Evolutionary conservation across 2,797 vertebrate genomes (phyloP).

Genomic region (Vireo griseus): DNA sequence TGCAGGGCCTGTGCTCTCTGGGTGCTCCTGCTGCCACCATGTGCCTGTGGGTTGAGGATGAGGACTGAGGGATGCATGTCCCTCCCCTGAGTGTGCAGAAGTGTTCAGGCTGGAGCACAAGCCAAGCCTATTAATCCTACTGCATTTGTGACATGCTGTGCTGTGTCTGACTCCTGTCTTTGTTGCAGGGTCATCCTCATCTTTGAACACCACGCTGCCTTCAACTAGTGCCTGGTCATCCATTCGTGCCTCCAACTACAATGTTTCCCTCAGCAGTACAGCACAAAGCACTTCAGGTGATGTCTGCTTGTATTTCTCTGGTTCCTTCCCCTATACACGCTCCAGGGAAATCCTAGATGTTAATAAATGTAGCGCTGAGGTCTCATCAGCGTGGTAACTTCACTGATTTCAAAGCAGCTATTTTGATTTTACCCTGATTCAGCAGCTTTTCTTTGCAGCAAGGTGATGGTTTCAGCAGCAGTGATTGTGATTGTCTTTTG

Average conservation of each 20-base stretch:
- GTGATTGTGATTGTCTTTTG: neutral
- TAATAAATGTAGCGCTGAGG: neutral
- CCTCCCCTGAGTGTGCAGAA: accelerated
- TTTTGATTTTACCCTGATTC: neutral
- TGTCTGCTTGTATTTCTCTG: neutral
- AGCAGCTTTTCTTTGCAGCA: neutral
- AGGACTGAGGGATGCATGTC: neutral
- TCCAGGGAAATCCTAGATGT: neutral
- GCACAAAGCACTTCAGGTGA: slow-evolving; percentile 99
- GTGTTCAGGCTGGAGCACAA: neutral
- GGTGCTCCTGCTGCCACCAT: neutral
- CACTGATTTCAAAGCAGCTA: neutral
- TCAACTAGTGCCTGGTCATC: slow-evolving; percentile 99
- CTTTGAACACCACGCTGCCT: slow-evolving; percentile 99
- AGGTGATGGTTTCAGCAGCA: accelerated
- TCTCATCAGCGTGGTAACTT: neutral
- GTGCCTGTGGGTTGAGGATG: neutral
- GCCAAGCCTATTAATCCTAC: neutral
- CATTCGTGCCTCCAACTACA: slow-evolving; percentile 99
- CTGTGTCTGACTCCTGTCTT: neutral
- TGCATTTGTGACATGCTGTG: accelerated
- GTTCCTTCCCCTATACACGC: accelerated
- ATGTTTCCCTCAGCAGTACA: slow-evolving; percentile 99
- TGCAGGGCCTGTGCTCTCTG: neutral
- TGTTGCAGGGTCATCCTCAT: slow-evolving; percentile 94